Evolutionary conservation across 2,113 vertebrate species (phyloP), one percentile per base, ranked within the genome.

Genomic region (Spizaetus ornatus): DNA sequence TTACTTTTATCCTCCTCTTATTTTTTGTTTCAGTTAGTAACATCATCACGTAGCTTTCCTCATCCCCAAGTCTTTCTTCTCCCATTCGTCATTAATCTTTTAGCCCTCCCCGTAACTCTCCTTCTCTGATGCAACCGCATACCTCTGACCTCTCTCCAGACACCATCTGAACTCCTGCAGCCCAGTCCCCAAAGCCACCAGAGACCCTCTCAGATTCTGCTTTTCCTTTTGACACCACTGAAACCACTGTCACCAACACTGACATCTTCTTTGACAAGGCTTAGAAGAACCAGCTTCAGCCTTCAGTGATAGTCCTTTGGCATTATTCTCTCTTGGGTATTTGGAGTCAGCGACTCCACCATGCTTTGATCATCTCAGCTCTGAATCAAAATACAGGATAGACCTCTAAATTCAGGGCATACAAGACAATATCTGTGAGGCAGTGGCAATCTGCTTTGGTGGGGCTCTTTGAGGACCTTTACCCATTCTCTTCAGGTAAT

Each of bases 1-100:
- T 11, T 9, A 2, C 6, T 84, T 86, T 74, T 26, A 59, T 26
- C 16, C 11, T 73, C 25, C 16, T 36, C 18, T 36, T 43, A 27
- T 25, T 55, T 74, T 73, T 25, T 18, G 3, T 65, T 78, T 36
- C n/a, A 9, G 13, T 34, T 50, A 52, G n/a, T 7, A 40, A 58
- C 10, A 4, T 40, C 22, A 32, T 9, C 29, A 2, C 0, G 0
- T 4, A 17, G 40, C 11, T 73, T 62, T 70, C 67, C 74, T 48
- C 70, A 72, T 56, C 22, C 26, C 3, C 9, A 21, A n/a, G 23
- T 16, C 10, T 56, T 43, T 42, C 20, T 52, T 70, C 69, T 18
- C 13, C 48, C 31, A n/a, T 17, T 45, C 19, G 3, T 12, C 23
- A 13, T n/a, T 29, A 6, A 69, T 18, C 23, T 71, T 81, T 48